Percentiles rank a stretch among this genome's conserved stretches.
Evolutionary conservation across 2,113 vertebrate genomes (phyloP).

Genomic region (Xenotilapia caudafasciata): DNA sequence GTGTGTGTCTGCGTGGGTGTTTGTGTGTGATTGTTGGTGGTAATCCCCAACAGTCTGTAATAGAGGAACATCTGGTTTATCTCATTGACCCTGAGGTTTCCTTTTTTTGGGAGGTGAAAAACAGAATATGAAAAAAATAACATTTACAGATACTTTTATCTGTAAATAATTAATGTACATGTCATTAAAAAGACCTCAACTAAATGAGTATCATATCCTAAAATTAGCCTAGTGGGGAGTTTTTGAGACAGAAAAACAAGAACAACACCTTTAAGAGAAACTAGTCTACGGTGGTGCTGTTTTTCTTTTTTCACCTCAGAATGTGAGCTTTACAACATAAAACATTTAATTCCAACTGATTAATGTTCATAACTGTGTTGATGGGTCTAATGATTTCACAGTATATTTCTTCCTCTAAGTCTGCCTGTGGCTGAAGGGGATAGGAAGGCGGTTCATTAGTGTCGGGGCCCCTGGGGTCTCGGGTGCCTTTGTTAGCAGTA

Average conservation of each 20-base stretch:
- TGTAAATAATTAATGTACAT: background rate
- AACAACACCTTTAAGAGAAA: background rate
- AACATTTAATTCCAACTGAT: background rate
- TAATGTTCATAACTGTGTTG: background rate
- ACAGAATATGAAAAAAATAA: background rate
- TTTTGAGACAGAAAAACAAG: background rate
- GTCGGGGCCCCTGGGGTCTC: background rate
- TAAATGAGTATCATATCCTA: background rate
- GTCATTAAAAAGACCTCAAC: background rate
- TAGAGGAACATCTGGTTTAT: conserved; percentile 48
- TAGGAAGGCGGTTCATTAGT: background rate
- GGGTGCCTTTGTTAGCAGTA: background rate
- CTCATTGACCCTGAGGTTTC: conserved; percentile 3
- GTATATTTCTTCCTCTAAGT: background rate
- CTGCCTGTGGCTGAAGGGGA: background rate
- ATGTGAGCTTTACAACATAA: background rate
- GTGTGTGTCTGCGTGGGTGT: background rate
- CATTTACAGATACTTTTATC: background rate
- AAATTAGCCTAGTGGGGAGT: background rate
- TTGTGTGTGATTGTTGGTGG: background rate
- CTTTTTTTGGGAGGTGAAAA: background rate
- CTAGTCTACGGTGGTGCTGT: background rate
- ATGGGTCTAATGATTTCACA: background rate
- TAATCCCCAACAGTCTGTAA: conserved; percentile 25
- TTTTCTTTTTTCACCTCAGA: background rate